Conservation (phyloP, 1,140 invertebrate genomes). For the Drosophila mauritiana region DNA sequence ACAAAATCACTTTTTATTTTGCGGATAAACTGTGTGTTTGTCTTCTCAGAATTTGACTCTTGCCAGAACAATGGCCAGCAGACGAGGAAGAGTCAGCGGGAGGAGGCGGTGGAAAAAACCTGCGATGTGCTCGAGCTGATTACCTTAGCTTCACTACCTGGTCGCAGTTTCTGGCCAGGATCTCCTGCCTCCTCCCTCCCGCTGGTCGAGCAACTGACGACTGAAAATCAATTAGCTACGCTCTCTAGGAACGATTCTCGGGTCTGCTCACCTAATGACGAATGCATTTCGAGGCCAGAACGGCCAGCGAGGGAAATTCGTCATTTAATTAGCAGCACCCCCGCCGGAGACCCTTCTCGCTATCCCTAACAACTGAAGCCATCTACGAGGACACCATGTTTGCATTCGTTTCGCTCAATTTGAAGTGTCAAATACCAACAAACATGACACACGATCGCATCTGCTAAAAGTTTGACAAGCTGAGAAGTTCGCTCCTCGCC, state of each 20-base stretch:
- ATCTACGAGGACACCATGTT: conserved; percentile 34
- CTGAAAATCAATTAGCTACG: conserved; percentile 81
- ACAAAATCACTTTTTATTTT: conserved; percentile 79
- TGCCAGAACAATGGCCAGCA: conserved; percentile 51
- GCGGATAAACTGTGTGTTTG: conserved; percentile 75
- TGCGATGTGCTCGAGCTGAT: conserved; percentile 71
- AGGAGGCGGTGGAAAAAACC: conserved; percentile 66
- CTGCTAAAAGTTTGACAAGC: conserved; percentile 46
- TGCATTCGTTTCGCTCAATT: conserved; percentile 74
- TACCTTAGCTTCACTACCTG: conserved; percentile 73
- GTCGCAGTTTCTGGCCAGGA: conserved; percentile 16
- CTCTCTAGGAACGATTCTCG: conserved; percentile 47
- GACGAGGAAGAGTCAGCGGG: conserved; percentile 13
- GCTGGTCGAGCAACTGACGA: conserved; percentile 42
- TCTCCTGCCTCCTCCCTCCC: conserved; percentile 33
- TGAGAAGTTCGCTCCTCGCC: conserved; percentile 27
- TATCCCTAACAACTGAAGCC: conserved; percentile 6
- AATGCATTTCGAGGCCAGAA: conserved; percentile 60
- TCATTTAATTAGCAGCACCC: conserved; percentile 59
- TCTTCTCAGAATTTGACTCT: conserved; percentile 73
- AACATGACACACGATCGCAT: conserved; percentile 71
- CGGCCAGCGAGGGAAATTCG: conserved; percentile 51
- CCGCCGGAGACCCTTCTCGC: not conserved
- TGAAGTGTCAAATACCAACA: conserved; percentile 70
- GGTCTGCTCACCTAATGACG: conserved; percentile 57